These are phyloP conservation scores for Phortica variegata DNA, from an alignment of 1,140 invertebrate genomes.

Conservation along the genomic window DNA sequence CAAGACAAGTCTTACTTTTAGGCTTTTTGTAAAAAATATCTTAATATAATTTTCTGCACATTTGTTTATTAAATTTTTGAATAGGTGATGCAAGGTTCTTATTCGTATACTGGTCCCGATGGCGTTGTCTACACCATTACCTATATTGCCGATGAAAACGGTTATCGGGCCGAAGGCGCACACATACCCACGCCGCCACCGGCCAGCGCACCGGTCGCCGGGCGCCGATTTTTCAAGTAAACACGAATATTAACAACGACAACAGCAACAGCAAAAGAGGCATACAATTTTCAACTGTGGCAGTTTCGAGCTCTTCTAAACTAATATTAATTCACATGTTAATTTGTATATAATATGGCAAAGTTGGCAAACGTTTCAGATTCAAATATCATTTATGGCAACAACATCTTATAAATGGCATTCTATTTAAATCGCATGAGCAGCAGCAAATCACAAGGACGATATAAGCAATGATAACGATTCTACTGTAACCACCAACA, in stretches of 20 bases:
- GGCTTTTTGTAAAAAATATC: slow-evolving; percentile 1
- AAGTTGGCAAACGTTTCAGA: slow-evolving; percentile 6
- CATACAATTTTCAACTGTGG: neutral
- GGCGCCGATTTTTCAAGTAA: slow-evolving; percentile 55
- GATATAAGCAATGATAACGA: neutral
- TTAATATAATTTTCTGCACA: neutral
- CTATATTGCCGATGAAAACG: slow-evolving; percentile 70
- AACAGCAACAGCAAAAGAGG: too few relatives aligned
- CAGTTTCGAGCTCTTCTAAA: neutral
- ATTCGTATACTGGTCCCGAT: slow-evolving; percentile 67
- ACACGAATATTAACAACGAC: too few relatives aligned
- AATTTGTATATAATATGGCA: neutral
- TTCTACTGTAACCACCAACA: slow-evolving; percentile 13
- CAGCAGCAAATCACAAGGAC: neutral
- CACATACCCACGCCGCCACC: slow-evolving; percentile 64
- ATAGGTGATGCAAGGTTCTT: slow-evolving; percentile 64
- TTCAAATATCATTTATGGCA: neutral
- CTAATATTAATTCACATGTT: too few relatives aligned
- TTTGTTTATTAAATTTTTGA: slow-evolving; percentile 27
- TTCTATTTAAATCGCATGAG: too few relatives aligned
- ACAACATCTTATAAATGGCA: neutral
- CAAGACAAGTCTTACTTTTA: slow-evolving; percentile 13
- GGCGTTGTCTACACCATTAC: slow-evolving; percentile 64
- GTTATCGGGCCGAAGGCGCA: slow-evolving; percentile 63
- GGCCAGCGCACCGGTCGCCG: slow-evolving; percentile 28